Evolutionary conservation across 2,113 vertebrate genomes (phyloP).

Genomic region (Chionomys nivalis): DNA sequence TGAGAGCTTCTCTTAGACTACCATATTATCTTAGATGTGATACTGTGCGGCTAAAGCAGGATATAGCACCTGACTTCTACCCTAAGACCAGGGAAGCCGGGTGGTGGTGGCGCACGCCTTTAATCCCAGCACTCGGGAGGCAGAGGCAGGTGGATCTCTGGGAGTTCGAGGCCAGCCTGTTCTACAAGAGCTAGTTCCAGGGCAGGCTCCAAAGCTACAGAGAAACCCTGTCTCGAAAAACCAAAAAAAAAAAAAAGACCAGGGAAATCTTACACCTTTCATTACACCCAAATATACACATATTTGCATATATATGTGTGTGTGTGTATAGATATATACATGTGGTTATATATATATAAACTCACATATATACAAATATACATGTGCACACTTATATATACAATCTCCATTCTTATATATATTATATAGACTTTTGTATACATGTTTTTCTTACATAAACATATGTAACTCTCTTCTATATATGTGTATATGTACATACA

Average conservation of each 20-base stretch:
- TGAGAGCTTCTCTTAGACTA: not conserved
- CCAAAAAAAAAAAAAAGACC: no score
- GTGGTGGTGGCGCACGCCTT: no score
- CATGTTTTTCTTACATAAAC: not conserved
- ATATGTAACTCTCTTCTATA: not conserved
- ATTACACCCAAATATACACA: not conserved
- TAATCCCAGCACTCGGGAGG: no score
- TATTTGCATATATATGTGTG: not conserved
- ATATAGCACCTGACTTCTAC: not conserved
- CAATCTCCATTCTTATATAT: not conserved
- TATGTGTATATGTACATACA: not conserved
- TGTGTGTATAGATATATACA: no score
- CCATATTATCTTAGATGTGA: not conserved
- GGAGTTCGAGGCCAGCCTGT: no score
- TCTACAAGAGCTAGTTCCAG: no score
- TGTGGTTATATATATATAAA: no score
- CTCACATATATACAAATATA: not conserved
- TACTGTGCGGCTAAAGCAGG: not conserved
- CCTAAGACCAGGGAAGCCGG: conserved; percentile 23
- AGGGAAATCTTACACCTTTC: not conserved
- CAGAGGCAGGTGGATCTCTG: no score
- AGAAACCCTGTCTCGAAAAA: no score
- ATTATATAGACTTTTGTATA: no score
- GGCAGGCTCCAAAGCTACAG: no score
- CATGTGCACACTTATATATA: not conserved